Evolutionary conservation across 2,888 invertebrate species (phyloP), one percentile per base, ranked within the genome.

Genomic region (Shargacucullia verbasci): DNA sequence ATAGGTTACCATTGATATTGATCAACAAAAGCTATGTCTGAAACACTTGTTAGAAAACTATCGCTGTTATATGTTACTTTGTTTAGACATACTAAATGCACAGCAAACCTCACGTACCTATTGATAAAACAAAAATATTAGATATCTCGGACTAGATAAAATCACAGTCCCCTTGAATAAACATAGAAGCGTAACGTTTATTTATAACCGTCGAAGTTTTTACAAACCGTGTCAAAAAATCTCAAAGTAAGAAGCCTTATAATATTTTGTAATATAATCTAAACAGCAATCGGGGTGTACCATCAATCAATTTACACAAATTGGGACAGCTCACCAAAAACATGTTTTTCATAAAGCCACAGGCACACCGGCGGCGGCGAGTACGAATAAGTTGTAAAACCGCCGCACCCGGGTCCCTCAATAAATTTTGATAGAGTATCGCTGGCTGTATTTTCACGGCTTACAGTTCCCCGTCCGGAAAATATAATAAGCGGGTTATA

Each of bases 401-500:
- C 72, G 73, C 70, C 73, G 64, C 82, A 81, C 79, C 79, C 64
- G 61, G 70, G 61, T 59, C 79, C 83, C 81, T 79, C 85, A 86
- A 89, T 91, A 90, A 87, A 90, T 85, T 86, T 87, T 90, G 89
- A 91, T 89, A 83, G 84, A 88, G 86, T 85, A 86, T 85, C 83
- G 83, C 67, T 59, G 70, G 67, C 76, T 76, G 84, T 85, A 87
- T 87, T 86, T 86, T 81, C 84, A 75, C 79, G 80, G 85, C 86
- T 86, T 85, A 86, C 86, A 82, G 86, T 87, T 86, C 82, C 85
- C 82, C 72, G 78, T 73, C 80, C 76, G 84, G 86, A 82, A 87
- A 91, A 90, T 91, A 92, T 92, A 92, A 94, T 93, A 93, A 92
- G 89, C 91, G 89, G 88, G 91, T 89, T 91, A 91, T 92, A 90